A percentile compares a stretch with the other conserved stretches of the same genome.
Conservation (phyloP, 2,113 vertebrate genomes). For the Lophochroa leadbeateri region DNA sequence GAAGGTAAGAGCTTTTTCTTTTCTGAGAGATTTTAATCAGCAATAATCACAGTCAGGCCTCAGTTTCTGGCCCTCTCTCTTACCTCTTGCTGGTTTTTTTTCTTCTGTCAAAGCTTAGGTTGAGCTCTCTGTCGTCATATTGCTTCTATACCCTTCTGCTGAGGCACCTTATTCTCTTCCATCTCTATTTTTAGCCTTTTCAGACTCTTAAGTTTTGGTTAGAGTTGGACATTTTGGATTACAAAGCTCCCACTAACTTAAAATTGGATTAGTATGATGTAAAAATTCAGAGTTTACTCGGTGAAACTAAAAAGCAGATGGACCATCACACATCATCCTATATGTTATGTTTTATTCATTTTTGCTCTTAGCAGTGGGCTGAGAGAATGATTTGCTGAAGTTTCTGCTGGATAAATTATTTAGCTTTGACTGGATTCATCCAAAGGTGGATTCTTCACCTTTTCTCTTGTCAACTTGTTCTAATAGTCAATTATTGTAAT, state of each 20-base stretch:
- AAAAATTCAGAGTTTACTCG: not conserved
- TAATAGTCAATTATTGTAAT: not conserved
- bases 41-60: not conserved
- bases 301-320: not conserved
- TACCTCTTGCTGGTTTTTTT: not conserved
- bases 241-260: not conserved
- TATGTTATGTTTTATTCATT: not conserved
- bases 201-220: not conserved
- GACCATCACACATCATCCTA: not conserved
- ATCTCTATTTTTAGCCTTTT: not conserved
- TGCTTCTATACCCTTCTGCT: not conserved
- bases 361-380: not conserved
- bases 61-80: not conserved
- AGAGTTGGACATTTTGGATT: not conserved
- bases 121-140: not conserved
- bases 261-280: not conserved
- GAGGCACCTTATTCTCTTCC: not conserved
- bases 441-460: not conserved
- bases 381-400: not conserved
- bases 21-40: not conserved
- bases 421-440: not conserved
- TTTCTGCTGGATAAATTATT: not conserved
- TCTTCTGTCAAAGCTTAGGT: not conserved
- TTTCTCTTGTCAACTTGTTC: not conserved
- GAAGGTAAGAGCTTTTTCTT: not conserved